Evolutionary conservation across 2,888 invertebrate genomes (phyloP).

Genomic region (Ommatoiulus sabulosus): DNA sequence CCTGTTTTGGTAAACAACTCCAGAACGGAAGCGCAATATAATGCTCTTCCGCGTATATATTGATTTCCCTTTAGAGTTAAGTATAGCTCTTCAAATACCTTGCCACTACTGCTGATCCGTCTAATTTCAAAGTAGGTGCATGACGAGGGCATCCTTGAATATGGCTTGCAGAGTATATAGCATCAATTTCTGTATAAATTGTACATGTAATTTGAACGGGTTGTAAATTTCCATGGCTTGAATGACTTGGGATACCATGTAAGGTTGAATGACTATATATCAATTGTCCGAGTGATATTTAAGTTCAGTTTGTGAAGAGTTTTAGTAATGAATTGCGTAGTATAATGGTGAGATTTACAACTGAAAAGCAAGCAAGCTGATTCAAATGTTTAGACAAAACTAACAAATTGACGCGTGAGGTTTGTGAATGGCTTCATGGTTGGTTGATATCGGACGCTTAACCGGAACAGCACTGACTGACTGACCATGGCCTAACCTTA

Average conservation of each 20-base stretch:
- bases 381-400: background rate
- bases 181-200: too few relatives aligned
- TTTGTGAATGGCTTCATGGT: background rate
- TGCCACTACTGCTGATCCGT: background rate
- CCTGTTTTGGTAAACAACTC: background rate
- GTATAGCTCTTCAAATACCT: background rate
- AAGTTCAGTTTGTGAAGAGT: too few relatives aligned
- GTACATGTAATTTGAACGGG: too few relatives aligned
- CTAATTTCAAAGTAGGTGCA: background rate
- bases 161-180: background rate
- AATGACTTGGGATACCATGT: too few relatives aligned
- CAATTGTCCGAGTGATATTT: too few relatives aligned
- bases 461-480: background rate
- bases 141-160: background rate
- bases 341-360: background rate
- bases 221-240: too few relatives aligned
- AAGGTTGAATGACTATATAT: too few relatives aligned
- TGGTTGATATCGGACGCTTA: background rate
- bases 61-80: conserved; percentile 8
- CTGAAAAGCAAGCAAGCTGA: background rate
- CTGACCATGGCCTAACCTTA: background rate
- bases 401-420: background rate
- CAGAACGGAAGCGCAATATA: background rate
- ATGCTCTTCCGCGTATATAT: background rate
- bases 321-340: too few relatives aligned